phyloP scores from a whole-genome alignment of 2,113 vertebrate genomes.

The Arvicanthis niloticus region DNA sequence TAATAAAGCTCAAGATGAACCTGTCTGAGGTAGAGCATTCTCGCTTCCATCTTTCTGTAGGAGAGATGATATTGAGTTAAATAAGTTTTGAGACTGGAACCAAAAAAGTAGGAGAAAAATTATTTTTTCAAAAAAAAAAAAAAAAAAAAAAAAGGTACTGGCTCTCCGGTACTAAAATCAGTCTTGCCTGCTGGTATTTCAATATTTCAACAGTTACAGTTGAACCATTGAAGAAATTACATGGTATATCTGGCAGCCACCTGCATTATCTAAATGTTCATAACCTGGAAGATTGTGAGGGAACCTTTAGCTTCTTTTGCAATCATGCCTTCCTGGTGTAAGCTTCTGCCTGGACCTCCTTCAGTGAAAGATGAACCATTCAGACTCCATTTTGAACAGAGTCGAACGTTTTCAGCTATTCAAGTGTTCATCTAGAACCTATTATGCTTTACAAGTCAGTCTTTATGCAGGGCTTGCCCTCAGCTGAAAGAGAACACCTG shows the following conservation, averaged over 20 bases:
- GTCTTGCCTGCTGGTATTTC: background rate
- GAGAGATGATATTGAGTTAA: background rate
- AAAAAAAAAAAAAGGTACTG: background rate
- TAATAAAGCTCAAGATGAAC: background rate
- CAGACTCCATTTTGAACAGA: background rate
- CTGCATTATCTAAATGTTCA: background rate
- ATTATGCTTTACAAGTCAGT: background rate
- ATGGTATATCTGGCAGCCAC: background rate
- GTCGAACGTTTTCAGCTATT: background rate
- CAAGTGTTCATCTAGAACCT: background rate
- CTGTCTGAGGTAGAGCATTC: background rate
- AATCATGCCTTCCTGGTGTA: background rate
- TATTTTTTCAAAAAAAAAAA: background rate
- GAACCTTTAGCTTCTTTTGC: background rate
- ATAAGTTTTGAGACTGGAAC: background rate
- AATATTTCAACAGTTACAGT: background rate
- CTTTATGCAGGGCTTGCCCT: background rate
- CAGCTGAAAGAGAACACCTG: background rate
- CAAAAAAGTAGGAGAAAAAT: background rate
- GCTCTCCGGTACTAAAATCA: constrained; percentile 27
- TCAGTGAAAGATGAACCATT: background rate
- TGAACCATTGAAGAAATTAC: constrained; percentile 9
- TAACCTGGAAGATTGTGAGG: background rate
- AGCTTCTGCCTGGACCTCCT: background rate
- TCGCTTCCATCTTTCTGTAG: background rate